Conservation (phyloP, 1,140 invertebrate genomes). For the Onthophagus taurus region DNA sequence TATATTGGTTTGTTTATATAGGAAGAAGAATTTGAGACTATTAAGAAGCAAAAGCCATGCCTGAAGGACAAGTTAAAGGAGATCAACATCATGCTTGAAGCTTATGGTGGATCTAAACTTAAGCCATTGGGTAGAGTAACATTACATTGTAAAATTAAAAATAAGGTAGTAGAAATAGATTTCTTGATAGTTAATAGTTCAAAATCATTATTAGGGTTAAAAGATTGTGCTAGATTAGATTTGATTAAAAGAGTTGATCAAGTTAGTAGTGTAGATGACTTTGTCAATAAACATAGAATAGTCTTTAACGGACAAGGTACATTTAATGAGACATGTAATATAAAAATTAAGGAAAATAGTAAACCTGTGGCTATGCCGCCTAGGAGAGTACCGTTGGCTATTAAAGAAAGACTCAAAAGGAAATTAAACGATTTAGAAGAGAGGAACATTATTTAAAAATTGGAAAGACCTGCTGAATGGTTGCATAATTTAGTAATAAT, state of each 20-base stretch:
- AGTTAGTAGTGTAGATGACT: neutral
- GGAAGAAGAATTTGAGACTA: too few relatives aligned
- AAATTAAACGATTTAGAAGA: neutral
- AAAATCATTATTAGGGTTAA: neutral
- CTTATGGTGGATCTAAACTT: neutral
- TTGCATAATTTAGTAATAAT: slow-evolving; percentile 34
- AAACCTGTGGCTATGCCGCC: slow-evolving; percentile 20
- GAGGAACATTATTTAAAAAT: neutral
- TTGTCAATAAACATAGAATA: slow-evolving; percentile 4
- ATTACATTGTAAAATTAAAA: slow-evolving; percentile 1
- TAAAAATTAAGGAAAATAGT: slow-evolving; percentile 1
- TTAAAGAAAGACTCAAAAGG: slow-evolving; percentile 3
- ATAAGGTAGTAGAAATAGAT: neutral
- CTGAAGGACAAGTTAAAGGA: too few relatives aligned
- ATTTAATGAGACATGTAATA: slow-evolving; percentile 2
- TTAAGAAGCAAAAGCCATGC: too few relatives aligned
- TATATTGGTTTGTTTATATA: too few relatives aligned
- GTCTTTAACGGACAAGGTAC: slow-evolving; percentile 9
- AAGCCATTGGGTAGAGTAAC: neutral
- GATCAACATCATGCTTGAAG: neutral
- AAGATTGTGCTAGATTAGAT: neutral
- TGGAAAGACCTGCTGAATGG: slow-evolving; percentile 27
- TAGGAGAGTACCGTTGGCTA: slow-evolving; percentile 2
- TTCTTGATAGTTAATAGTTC: slow-evolving; percentile 7
- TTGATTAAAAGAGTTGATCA: slow-evolving; percentile 6